Conservation (phyloP, 23 tunicate species). For the Pegea sp. region DNA sequence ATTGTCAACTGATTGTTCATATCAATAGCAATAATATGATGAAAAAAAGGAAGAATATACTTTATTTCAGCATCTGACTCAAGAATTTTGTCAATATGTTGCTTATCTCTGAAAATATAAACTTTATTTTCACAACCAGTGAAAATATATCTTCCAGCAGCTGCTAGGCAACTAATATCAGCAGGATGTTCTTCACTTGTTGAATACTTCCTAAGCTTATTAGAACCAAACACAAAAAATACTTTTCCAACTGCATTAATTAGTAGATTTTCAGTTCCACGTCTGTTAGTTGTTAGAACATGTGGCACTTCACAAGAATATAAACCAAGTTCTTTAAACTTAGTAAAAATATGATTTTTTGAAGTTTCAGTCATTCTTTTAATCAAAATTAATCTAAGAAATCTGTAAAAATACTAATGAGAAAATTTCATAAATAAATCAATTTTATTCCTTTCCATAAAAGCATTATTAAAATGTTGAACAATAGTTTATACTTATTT, state of each 20-base stretch:
- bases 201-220: slow-evolving; percentile 21
- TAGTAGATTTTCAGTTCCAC: slow-evolving; percentile 21
- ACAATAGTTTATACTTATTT: no score
- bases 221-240: slow-evolving; percentile 40
- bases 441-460: no score
- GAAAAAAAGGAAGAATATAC: neutral
- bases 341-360: neutral
- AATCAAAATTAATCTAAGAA: no score
- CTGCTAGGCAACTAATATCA: slow-evolving; percentile 70
- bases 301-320: slow-evolving; percentile 59
- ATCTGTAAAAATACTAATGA: no score
- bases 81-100: neutral
- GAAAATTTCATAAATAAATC: no score
- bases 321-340: slow-evolving; percentile 56
- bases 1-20: neutral
- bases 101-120: slow-evolving; percentile 1
- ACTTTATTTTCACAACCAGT: slow-evolving; percentile 39
- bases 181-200: slow-evolving; percentile 41
- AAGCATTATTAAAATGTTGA: no score
- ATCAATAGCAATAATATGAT: neutral
- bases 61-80: neutral
- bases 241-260: slow-evolving; percentile 51
- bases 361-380: no score
- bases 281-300: slow-evolving; percentile 20
- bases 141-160: slow-evolving; percentile 32